Conservation (phyloP, 1,140 invertebrate species). For the Pemphigus obesinymphae region DNA sequence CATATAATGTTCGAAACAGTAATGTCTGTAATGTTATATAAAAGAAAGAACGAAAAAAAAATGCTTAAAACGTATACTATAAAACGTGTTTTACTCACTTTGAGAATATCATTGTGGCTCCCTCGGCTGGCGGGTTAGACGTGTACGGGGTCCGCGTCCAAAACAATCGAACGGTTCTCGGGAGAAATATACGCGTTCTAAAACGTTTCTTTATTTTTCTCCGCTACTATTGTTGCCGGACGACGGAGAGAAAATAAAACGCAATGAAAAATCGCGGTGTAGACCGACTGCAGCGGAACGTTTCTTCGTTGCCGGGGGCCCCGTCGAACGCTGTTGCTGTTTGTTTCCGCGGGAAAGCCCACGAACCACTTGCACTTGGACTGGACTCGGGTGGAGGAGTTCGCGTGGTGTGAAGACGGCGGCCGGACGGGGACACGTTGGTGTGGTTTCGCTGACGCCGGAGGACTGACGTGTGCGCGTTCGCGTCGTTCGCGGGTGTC, state of each 20-base stretch:
- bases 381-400: too few species aligned
- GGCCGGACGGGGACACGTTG: not conserved
- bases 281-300: not conserved
- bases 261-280: not conserved
- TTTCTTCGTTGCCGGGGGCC: not conserved
- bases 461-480: not conserved
- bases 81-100: conserved; percentile 17
- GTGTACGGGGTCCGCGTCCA: not conserved
- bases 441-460: conserved; percentile 9
- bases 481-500: not conserved
- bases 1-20: too few species aligned
- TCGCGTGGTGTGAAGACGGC: not conserved
- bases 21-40: too few species aligned
- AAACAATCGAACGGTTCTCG: not conserved
- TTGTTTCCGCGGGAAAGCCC: not conserved
- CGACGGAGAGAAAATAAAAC: not conserved
- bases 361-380: not conserved
- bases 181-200: too few species aligned
- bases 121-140: not conserved
- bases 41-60: too few species aligned
- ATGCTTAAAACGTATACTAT: too few species aligned
- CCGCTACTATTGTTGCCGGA: not conserved
- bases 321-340: not conserved
- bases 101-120: conserved; percentile 18
- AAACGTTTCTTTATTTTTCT: too few species aligned